phyloP scores from a whole-genome alignment of 2,888 invertebrate species.

The Dascillus cervinus region DNA sequence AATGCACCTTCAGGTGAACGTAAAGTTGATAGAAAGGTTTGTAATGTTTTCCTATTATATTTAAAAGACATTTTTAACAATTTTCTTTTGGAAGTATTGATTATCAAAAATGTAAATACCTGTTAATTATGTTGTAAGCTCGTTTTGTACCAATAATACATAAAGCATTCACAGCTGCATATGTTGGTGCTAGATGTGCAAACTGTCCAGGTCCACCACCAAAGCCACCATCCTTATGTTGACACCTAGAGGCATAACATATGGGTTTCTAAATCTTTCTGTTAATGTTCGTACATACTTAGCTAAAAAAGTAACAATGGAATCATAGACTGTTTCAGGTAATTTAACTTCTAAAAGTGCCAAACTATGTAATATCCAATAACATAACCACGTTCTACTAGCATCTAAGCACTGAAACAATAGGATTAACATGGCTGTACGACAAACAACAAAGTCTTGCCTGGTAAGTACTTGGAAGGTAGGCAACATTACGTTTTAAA shows the following conservation, averaged over 20 bases:
- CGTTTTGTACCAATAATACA: slow-evolving; percentile 74
- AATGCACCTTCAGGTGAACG: slow-evolving; percentile 84
- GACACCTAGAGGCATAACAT: slow-evolving; percentile 57
- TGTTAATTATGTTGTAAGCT: slow-evolving; percentile 82
- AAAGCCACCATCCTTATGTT: slow-evolving; percentile 78
- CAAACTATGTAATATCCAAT: slow-evolving; percentile 92
- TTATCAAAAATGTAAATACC: slow-evolving; percentile 49
- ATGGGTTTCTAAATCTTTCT: too few species aligned
- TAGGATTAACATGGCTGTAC: slow-evolving; percentile 1
- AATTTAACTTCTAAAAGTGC: slow-evolving; percentile 64
- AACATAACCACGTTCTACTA: slow-evolving; percentile 93
- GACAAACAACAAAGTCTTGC: slow-evolving; percentile 13
- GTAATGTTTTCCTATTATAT: slow-evolving; percentile 51
- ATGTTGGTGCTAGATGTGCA: slow-evolving; percentile 94
- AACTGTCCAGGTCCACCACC: slow-evolving; percentile 90
- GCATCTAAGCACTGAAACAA: slow-evolving; percentile 70
- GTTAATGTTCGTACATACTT: slow-evolving; percentile 38
- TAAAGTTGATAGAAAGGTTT: slow-evolving; percentile 70
- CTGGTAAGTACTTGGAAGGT: slow-evolving; percentile 59
- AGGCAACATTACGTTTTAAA: slow-evolving; percentile 59
- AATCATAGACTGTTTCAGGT: slow-evolving; percentile 47
- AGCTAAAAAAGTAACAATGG: slow-evolving; percentile 52
- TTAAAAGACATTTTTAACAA: slow-evolving; percentile 2
- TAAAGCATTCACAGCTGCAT: slow-evolving; percentile 91
- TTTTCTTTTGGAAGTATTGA: too few species aligned